Percentiles rank a stretch among this genome's conserved stretches.
Conservation (phyloP, 64 coral and sea anemone genomes). For the Anthopleura sola region DNA sequence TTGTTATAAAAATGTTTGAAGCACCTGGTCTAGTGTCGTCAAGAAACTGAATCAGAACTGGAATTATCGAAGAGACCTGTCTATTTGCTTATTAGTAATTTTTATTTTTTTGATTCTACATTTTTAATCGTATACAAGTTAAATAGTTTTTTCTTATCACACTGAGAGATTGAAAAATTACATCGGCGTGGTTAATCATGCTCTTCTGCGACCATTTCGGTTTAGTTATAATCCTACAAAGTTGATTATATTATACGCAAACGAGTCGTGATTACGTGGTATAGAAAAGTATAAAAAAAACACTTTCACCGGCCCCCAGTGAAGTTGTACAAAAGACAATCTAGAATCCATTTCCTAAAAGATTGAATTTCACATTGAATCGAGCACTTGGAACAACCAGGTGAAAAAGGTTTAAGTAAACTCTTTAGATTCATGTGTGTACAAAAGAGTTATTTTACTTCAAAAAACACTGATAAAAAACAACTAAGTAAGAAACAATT, state of each 20-base stretch:
- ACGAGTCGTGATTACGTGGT: neutral
- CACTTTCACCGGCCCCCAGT: neutral
- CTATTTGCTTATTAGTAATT: neutral
- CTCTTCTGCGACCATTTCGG: neutral
- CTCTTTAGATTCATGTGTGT: neutral
- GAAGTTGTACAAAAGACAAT: neutral
- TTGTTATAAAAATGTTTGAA: neutral
- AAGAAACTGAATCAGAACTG: neutral
- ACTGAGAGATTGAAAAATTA: neutral
- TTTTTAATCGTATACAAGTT: neutral
- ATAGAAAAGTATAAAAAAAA: neutral
- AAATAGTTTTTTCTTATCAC: neutral
- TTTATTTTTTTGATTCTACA: neutral
- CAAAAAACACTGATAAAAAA: neutral
- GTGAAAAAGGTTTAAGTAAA: conserved; percentile 3
- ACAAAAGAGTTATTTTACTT: conserved; percentile 10
- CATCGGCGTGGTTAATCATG: neutral
- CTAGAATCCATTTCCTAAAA: conserved; percentile 7
- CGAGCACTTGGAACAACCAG: neutral
- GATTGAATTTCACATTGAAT: conserved; percentile 15
- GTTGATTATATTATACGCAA: neutral
- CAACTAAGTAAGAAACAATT: neutral
- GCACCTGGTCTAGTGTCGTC: neutral
- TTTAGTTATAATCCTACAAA: neutral
- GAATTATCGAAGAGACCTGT: neutral